These are phyloP conservation scores for Diadegma fenestrale DNA, from an alignment of 2,888 invertebrate genomes.

Conservation along the genomic window DNA sequence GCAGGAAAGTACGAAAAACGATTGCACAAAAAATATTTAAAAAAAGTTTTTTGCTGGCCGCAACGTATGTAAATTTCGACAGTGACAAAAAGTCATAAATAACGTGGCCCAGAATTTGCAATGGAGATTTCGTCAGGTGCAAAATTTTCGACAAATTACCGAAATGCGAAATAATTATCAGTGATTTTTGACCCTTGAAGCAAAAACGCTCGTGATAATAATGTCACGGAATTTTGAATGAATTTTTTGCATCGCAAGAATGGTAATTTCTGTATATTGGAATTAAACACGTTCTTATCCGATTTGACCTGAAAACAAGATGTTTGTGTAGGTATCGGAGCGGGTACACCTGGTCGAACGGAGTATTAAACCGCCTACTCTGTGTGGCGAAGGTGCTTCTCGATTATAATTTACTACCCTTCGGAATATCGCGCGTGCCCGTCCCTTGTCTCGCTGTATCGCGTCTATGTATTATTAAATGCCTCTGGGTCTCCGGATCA, in stretches of 20 bases:
- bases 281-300: background rate
- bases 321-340: constrained; percentile 29
- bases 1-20: background rate
- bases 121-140: background rate
- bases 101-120: background rate
- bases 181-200: background rate
- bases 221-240: background rate
- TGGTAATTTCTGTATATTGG: background rate
- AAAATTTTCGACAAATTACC: background rate
- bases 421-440: constrained; percentile 47
- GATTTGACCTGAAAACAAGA: constrained; percentile 26
- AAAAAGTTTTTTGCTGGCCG: background rate
- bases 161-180: background rate
- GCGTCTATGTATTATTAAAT: constrained; percentile 6
- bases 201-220: background rate
- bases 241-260: background rate
- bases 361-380: constrained; percentile 61
- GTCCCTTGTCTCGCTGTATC: constrained; percentile 6
- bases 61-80: background rate
- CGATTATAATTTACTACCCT: constrained; percentile 70
- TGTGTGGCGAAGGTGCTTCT: constrained; percentile 58
- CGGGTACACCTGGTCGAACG: constrained; percentile 61
- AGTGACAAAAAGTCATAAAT: background rate
- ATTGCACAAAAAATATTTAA: background rate
- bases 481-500: constrained; percentile 43